These are phyloP conservation scores for Archocentrus centrarchus DNA, from an alignment of 2,113 vertebrate genomes.

Conservation along the genomic window DNA sequence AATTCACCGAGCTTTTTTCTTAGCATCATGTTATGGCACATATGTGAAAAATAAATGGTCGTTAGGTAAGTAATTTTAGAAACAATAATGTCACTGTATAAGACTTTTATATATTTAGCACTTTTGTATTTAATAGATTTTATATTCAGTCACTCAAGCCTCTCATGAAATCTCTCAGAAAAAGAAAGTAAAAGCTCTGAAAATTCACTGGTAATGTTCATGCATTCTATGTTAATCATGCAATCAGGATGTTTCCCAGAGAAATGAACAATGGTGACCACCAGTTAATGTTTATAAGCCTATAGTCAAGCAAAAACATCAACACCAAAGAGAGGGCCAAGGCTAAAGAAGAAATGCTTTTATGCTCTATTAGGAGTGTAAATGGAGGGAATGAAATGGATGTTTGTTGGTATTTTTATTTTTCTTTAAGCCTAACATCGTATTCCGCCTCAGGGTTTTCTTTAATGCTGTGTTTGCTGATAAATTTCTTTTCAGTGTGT, in stretches of 20 bases:
- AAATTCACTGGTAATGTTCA: not conserved
- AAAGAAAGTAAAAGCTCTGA: not conserved
- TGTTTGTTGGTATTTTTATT: not conserved
- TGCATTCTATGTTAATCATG: not conserved
- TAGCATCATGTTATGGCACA: not conserved
- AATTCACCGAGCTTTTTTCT: not conserved
- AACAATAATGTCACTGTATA: too few species aligned
- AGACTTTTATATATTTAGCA: too few species aligned
- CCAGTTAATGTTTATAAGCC: not conserved
- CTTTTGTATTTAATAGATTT: too few species aligned
- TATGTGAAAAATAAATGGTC: not conserved
- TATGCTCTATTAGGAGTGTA: not conserved
- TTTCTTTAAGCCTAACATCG: not conserved
- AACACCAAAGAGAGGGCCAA: not conserved
- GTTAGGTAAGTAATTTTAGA: too few species aligned
- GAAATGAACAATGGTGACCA: not conserved
- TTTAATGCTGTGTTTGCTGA: not conserved
- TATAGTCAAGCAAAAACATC: not conserved
- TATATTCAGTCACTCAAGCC: too few species aligned
- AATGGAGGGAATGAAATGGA: conserved; percentile 6
- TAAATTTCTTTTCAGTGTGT: not conserved
- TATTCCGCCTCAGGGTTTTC: not conserved
- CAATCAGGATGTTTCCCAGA: not conserved
- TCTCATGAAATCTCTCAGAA: not conserved
- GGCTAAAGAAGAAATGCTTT: not conserved